Base-by-base conservation (phyloP, 2,113 vertebrate species). In the Alligator sinensis region DNA sequence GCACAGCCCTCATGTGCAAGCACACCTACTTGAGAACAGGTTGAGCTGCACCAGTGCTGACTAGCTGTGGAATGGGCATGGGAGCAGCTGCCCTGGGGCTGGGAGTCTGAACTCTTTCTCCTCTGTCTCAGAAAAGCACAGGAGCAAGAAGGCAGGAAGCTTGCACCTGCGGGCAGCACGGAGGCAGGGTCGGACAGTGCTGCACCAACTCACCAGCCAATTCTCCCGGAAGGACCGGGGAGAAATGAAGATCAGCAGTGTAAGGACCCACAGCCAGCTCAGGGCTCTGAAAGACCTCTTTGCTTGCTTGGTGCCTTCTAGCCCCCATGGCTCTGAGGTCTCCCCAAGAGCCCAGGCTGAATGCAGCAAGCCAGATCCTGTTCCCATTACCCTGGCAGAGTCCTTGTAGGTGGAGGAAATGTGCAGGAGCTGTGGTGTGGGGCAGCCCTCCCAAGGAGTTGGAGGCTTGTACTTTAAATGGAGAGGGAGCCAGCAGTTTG, bases 201-300 rank as follows among this genome's bases (percentile, higher is more conserved):
- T 99, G 57, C 98, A 97, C 87, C 98, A 98, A 16, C 96, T 99
- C 87, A 98, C 98, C 85, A 98, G 97, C 83, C 98, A 98, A 86
- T 98, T 99, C 89, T 95, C 96, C 81, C 98, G 97, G 68, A 97
- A 97, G 81, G 97, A 98, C 93, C 98, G 97, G 15, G 87, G 95
- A 27, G 93, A 97, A 91, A 96, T 98, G 94, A 99, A 99, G 87
- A 97, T 99, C 91, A 97, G 97, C 64, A 98, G 98, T 6, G 99
- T 99, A 97, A 99, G 99, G 93, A 93, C 58, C 70, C 4, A 5
- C 21, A 18, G 15, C 24, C 68, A 11, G 21, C 21, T 5, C 38
- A 38, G 38, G 38, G 7, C 38, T 38, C 38, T 0, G 27, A 6
- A 34, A 30, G 47, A 77, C 21, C 14, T 15, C 38, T 62, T 13